Percentiles rank a stretch among this genome's conserved stretches.
These are phyloP conservation scores for Panulirus ornatus DNA, from an alignment of 1,140 invertebrate genomes.

Conservation along the genomic window DNA sequence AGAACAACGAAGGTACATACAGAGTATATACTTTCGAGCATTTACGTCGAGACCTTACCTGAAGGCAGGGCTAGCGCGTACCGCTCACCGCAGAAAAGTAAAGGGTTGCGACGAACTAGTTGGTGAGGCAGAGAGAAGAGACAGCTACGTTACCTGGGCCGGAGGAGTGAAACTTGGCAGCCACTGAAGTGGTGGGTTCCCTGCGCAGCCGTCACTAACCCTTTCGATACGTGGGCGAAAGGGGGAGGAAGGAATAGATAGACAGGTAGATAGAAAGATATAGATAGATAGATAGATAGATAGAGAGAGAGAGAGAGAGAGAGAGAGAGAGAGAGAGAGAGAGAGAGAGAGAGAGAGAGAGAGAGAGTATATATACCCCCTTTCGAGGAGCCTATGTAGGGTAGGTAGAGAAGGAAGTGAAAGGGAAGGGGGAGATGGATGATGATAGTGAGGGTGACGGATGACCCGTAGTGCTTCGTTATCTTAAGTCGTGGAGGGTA, in stretches of 20 bases:
- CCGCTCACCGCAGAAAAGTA: no score
- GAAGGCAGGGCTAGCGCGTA: no score
- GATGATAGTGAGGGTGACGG: neutral
- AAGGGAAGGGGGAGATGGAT: neutral
- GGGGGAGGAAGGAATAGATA: neutral
- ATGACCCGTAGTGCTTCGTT: no score
- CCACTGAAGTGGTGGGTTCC: no score
- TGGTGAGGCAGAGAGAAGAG: no score
- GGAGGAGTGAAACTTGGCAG: no score
- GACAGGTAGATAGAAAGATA: neutral
- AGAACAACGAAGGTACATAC: no score
- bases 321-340: neutral
- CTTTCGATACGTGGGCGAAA: neutral
- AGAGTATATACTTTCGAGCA: no score
- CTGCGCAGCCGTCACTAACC: no score
- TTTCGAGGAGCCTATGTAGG: neutral
- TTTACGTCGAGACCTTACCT: no score
- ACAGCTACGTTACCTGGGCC: no score
- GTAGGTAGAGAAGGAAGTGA: neutral
- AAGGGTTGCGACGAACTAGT: no score
- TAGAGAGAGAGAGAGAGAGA: neutral
- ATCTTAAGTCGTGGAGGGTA: neutral
- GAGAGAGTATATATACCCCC: neutral
- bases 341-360: neutral
- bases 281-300: neutral